Percentiles rank a stretch among this genome's conserved stretches.
Evolutionary conservation across 2,113 vertebrate genomes (phyloP).

Genomic region (Antechinus stuartii): DNA sequence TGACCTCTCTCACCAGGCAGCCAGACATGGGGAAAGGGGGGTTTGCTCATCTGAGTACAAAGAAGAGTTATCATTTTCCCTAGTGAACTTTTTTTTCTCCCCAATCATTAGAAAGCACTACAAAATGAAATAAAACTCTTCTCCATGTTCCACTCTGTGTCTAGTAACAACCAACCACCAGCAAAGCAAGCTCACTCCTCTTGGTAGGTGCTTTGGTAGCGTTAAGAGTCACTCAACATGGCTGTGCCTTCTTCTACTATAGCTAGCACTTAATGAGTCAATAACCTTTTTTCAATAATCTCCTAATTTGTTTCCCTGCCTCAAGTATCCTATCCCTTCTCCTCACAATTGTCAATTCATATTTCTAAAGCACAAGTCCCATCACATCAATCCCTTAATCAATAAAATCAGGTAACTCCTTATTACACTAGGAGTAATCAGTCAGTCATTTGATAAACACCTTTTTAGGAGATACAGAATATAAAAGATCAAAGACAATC

Average conservation of each 20-base stretch:
- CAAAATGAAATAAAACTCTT: constrained; percentile 9
- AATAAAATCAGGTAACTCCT: not conserved
- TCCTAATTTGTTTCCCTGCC: not conserved
- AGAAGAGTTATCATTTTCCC: constrained; percentile 28
- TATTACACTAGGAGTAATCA: not conserved
- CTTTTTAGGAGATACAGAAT: not conserved
- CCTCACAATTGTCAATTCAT: not conserved
- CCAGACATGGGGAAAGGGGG: constrained; percentile 51
- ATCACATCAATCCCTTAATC: not conserved
- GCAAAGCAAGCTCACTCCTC: not conserved
- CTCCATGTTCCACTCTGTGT: not conserved
- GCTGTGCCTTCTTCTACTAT: not conserved
- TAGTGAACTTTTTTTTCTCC: constrained; percentile 25
- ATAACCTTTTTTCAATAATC: not conserved
- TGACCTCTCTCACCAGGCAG: constrained; percentile 83
- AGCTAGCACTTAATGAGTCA: not conserved
- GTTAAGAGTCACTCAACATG: not conserved
- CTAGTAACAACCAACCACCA: not conserved
- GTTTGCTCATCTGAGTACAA: constrained; percentile 45
- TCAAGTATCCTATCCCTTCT: not conserved
- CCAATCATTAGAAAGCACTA: not conserved
- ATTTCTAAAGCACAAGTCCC: not conserved
- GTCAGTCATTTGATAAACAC: not conserved
- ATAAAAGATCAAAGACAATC: not conserved
- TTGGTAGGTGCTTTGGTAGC: not conserved